Base-by-base conservation (phyloP, 2,113 vertebrate species). In the Eulemur rufifrons region DNA sequence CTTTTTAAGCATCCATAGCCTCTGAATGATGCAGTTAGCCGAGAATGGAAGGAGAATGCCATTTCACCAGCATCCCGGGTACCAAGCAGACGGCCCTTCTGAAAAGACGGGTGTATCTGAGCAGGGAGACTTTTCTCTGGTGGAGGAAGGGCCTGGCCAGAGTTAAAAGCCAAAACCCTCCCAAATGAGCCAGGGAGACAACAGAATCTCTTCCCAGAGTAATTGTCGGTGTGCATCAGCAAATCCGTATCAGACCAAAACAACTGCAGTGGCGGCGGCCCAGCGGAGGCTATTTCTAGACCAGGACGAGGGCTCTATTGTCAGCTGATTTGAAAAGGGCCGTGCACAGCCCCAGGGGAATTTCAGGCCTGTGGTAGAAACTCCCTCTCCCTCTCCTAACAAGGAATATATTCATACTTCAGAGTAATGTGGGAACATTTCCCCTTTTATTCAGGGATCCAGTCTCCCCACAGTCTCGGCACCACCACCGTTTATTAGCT, bases 131-230 rank as follows among this genome's bases (percentile, higher is more conserved):
- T 90, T 96, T 91, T 59, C 50, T 94, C n/a, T 93, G 21, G 39
- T 68, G 52, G 39, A 86, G 59, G 80, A 95, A 54, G 5, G 89
- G 81, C 71, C 64, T 25, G 61, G 47, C 34, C 52, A 66, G 39
- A 90, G 29, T 47, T 63, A 45, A 96, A 14, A 95, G 80, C 37
- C 82, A 78, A 95, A 95, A 86, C 17, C 0, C 20, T 56, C 18
- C 74, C 76, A 85, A 87, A 34, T 6, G 0, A 34, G 50, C 63
- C 29, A 66, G 68, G 47, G 64, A 84, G 52, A 73, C 50, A 54
- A 8, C 27, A 9, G 9, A 74, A n/a, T 54, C 92, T 17, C 83
- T 89, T 93, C n/a, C 73, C 86, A 63, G 68, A 42, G 61, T 63
- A 81, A 86, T 34, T 89, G 23, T 71, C 89, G 3, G 37, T 45